Conservation (phyloP, 2,888 invertebrate genomes). For the Odontomyia ornata region DNA sequence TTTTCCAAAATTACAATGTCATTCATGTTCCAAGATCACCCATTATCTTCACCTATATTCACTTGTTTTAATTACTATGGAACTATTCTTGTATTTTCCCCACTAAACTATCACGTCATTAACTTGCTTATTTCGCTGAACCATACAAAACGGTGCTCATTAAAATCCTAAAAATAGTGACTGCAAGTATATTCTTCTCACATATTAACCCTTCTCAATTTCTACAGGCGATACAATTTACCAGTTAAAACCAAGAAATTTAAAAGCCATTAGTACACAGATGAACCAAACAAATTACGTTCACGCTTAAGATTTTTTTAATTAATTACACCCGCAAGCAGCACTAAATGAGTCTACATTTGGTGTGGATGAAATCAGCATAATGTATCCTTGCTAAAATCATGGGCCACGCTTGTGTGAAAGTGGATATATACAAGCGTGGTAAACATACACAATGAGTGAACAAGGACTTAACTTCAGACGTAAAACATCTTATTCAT, state of each 20-base stretch:
- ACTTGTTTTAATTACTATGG: too few species aligned
- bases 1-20: too few species aligned
- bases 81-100: too few species aligned
- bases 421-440: neutral
- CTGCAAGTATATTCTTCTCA: neutral
- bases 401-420: neutral
- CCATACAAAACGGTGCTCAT: neutral
- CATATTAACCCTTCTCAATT: neutral
- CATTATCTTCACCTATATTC: too few species aligned
- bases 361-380: neutral
- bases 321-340: conserved; percentile 45
- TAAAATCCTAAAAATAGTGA: neutral
- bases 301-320: conserved; percentile 43
- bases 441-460: neutral
- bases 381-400: too few species aligned
- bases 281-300: conserved; percentile 36
- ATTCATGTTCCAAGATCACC: too few species aligned
- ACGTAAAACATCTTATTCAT: conserved; percentile 33
- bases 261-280: conserved; percentile 38
- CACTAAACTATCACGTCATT: too few species aligned
- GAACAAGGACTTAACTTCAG: conserved; percentile 23
- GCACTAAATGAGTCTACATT: conserved; percentile 16
- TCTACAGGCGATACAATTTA: conserved; percentile 33
- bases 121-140: too few species aligned
- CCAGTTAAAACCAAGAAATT: conserved; percentile 30